A percentile compares a stretch with the other conserved stretches of the same genome.
These are phyloP conservation scores for Onychostoma macrolepis DNA, from an alignment of 2,113 vertebrate genomes.

Conservation along the genomic window DNA sequence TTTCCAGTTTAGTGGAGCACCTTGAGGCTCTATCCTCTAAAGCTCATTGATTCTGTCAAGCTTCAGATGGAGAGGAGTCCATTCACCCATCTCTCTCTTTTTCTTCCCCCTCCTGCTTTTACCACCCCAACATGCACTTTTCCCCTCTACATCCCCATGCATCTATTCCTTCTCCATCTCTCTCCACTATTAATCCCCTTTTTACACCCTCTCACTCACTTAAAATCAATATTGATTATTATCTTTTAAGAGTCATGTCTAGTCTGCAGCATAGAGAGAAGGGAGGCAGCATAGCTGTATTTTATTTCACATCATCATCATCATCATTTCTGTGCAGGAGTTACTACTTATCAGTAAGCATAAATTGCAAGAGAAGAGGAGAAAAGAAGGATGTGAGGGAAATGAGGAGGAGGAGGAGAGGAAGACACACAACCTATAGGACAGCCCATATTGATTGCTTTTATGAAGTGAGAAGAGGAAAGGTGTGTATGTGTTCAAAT, in stretches of 20 bases:
- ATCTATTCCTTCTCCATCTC: not conserved
- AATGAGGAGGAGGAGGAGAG: slow-evolving; percentile 26
- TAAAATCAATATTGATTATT: slow-evolving; percentile 75
- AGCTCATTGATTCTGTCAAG: slow-evolving; percentile 71
- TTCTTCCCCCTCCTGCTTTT: slow-evolving; percentile 50
- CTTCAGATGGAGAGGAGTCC: slow-evolving; percentile 51
- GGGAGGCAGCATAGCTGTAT: slow-evolving; percentile 37
- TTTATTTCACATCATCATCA: slow-evolving; percentile 50
- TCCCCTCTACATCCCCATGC: not conserved
- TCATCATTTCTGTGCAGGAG: slow-evolving; percentile 43
- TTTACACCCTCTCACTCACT: slow-evolving; percentile 41
- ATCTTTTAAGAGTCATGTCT: slow-evolving; percentile 66
- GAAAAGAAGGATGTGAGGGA: slow-evolving; percentile 8
- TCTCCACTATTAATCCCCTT: slow-evolving; percentile 48
- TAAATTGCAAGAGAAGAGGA: slow-evolving; percentile 9
- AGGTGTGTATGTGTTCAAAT: slow-evolving; percentile 21
- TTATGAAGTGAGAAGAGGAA: slow-evolving; percentile 11
- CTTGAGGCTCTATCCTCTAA: slow-evolving; percentile 51
- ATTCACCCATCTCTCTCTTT: slow-evolving; percentile 25
- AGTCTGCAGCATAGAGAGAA: slow-evolving; percentile 10
- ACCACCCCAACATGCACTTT: not conserved
- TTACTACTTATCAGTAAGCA: slow-evolving; percentile 34
- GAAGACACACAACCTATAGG: slow-evolving; percentile 17
- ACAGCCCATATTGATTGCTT: slow-evolving; percentile 29
- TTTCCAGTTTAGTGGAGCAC: not conserved